Base-by-base conservation (phyloP, 53 echinoderm and acorn worm genomes). In the Zoroaster sp. region DNA sequence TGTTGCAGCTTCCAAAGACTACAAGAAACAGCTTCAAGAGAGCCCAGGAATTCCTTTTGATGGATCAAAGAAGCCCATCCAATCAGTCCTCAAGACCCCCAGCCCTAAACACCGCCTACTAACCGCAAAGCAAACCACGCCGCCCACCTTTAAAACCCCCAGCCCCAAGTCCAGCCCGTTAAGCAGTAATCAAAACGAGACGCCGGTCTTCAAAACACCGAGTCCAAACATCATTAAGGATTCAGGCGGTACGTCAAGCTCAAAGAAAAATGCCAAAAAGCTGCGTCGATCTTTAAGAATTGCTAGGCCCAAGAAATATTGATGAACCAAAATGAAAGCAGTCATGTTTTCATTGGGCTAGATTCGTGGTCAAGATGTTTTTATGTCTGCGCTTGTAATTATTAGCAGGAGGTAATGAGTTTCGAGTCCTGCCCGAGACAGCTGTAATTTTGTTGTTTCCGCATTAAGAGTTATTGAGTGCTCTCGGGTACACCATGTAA, bases 1-100 rank as follows among this genome's bases (percentile, higher is more conserved):
- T n/a, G 30, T 21, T 51, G 1, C 89, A 96, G 96, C 83, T 36
- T 82, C 89, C 32, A 77, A 69, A 4, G 94, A 96, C 67, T 96
- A 96, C 80, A 80, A 78, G 37, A 93, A 91, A 83, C 81, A 88
- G 45, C 86, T 96, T 0, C 46, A 82, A 42, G 59, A 70, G 41
- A 94, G 93, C 30, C 96, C 96, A 0, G 96, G 92, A 4, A 95
- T 96, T 8, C 96, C 96, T 6, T 96, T 95, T 38, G 96, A 96
- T 69, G 85, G 90, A 40, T 54, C 73, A 45, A 96, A 95, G 93
- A 95, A 94, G 69, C 96, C 96, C 18, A 53, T 78, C 35, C 91
- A 91, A 21, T 91, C 94, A 32, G 94, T 87, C 40, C 90, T 96
- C 15, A 96, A 96, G 51, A 85, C 85, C 18, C 85, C 85, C 70